Evolutionary conservation across 1,140 invertebrate genomes (phyloP), one percentile per base, ranked within the genome.

Genomic region (Pogonus chalceus): DNA sequence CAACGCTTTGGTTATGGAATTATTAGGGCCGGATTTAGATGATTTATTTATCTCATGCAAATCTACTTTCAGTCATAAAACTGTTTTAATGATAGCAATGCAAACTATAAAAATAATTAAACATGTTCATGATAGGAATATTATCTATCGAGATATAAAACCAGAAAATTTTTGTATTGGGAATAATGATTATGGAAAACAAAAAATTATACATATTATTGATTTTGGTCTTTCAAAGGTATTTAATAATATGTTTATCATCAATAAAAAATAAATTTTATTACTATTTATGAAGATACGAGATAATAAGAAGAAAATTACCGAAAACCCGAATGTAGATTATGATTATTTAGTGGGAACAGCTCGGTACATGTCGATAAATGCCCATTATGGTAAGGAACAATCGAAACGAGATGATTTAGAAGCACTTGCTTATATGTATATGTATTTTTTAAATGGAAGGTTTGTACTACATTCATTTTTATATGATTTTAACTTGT

Each of bases 111-210:
- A 43, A 43, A 10, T 43, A 43, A 9, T 43, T 4, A 9, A 18
- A 3, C 18, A 43, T 18, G 18, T 43, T 4, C 37, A 43, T 16
- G 18, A 16, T 18, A 50, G 47, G 35, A 55, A 83, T 66, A 70
- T 86, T 52, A 83, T 86, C 56, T 87, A 87, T 68, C 69, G 84
- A 58, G 83, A 86, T 69, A 79, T 86, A 1, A 86, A 85, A 64
- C 84, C 84, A 48, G 83, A 87, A 67, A 86, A 86, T 66, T 87
- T 86, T 66, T 70, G 87, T 49, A 84, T 87, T 63, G 84, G 84
- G 52, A 70, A 80, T 58, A 77, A 76, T 9, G 80, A 80, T 23
- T 80, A 76, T 58, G 79, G 80, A 62, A 82, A 82, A 67, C 79
- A 84, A 62, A 82, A 83, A 67, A 70, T 80, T 60, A 81, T 87